Conservation (phyloP, 2,113 vertebrate genomes). For the Fulica atra region DNA sequence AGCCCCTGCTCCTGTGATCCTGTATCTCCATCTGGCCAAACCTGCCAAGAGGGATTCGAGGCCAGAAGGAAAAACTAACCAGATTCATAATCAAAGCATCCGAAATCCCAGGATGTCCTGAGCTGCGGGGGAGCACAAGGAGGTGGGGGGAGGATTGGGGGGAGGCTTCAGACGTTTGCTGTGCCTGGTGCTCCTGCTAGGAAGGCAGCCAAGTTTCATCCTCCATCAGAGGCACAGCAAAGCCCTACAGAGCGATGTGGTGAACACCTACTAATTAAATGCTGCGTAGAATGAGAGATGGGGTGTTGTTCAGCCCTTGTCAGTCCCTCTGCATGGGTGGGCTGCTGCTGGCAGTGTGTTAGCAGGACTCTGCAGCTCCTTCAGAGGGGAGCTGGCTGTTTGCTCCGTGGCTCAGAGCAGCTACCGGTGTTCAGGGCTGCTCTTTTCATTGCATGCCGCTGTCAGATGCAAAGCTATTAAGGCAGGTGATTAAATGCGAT, state of each 20-base stretch:
- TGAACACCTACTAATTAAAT: not conserved
- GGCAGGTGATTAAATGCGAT: not conserved
- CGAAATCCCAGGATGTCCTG: not conserved
- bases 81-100: not conserved
- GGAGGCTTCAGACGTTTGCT: not conserved
- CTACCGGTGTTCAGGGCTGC: not conserved
- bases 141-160: too few relatives aligned
- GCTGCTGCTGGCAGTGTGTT: fast-evolving
- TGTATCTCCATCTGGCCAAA: not conserved
- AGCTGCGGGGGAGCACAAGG: not conserved
- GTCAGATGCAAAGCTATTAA: not conserved
- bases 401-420: not conserved
- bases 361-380: not conserved
- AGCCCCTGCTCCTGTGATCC: not conserved
- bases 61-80: not conserved
- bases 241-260: not conserved
- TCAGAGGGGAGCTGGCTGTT: not conserved
- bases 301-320: not conserved
- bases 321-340: not conserved
- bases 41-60: not conserved
- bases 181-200: not conserved
- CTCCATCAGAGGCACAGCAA: not conserved
- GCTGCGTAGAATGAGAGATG: fast-evolving
- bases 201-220: not conserved
- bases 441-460: not conserved